Evolutionary conservation across 2,888 invertebrate species (phyloP), one percentile per base, ranked within the genome.

Genomic region (Formica aserva): DNA sequence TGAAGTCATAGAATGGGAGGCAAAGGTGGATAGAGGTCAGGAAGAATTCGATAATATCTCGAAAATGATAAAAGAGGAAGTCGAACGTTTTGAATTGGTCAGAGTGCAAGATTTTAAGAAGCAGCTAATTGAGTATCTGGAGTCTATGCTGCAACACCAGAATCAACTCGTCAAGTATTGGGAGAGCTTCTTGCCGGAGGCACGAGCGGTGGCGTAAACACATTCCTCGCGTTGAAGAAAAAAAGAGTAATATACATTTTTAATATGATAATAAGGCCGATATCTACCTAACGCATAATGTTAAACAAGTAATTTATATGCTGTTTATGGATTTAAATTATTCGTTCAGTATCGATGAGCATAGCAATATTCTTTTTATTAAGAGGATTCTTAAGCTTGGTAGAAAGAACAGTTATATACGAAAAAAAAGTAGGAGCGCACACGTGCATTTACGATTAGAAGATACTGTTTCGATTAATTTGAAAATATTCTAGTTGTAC

Each of bases 1-100:
- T 81, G 99, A 99, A 95, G 98, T 99, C 85, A 96, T 98, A 88
- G 99, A 99, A 97, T 98, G 98, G 99, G 98, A 99, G 95, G 96
- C 97, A 0, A 99, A 99, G 95, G 99, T 99, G n/a, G 99, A 99
- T 92, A 97, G 99, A 87, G 98, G 99, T 0, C 98, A 99, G 94
- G 98, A 98, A 91, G 99, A 99, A 94, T 99, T 99, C 95, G 98
- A 99, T 94, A 97, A 97, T 93, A 99, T 99, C 93, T 99, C 98
- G 1, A 97, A 97, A 90, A 98, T 98, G 95, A 99, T 99, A 89
- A 98, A 98, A 94, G 98, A 98, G 90, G 99, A 99, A 95, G 96
- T 99, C 95, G 98, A 98, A 91, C 96, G 98, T 76, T 99, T 99
- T 95, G 99, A 99, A 94, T 96, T 97, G 87, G 96, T 97, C 88